Base-by-base conservation (phyloP, 2,888 invertebrate species). In the Dorcus parallelipipedus region DNA sequence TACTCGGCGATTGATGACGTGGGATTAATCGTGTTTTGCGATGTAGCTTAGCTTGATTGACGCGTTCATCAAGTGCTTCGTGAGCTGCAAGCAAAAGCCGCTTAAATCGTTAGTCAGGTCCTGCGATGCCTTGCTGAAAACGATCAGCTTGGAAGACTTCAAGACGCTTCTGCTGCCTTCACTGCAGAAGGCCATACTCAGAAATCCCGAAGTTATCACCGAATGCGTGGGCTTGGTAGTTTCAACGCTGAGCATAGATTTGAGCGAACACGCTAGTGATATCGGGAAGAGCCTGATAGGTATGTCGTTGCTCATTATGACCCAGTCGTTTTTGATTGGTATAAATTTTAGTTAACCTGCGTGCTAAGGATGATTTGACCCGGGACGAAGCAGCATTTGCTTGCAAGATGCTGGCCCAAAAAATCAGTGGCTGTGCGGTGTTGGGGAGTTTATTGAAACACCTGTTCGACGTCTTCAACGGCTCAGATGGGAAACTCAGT, bases 151-250 rank as follows among this genome's bases (percentile, higher is more conserved):
- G 60, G 82, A 83, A 0, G 90, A 91, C 52, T 93, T 96, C 68
- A 87, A 89, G 70, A 84, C 82, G 48, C 80, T 80, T 5, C 76
- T 97, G 45, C 80, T 95, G 60, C 95, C 97, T 0, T 89, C 93
- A 1, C 80, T 96, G 54, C 93, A 95, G 75, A 95, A 95, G 75
- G 88, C 94, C 17, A 90, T 97, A 87, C 81, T 98, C 33, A 81
- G 98, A 52, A 96, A 93, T 79, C 97, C 98, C 0, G 98, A 98
- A 82, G 87, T 94, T 53, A 90, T 93, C 62, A 82, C 96, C 17
- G 86, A 90, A 74, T 87, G 88, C 14, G 89, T 96, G 40, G 91
- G 91, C 0, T 82, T 87, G 49, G 86, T 95, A 59, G 78, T 96
- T 23, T 82, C 83, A 6, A 86, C 87, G 53, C 73, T 95, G 5